These are phyloP conservation scores for Drosophila biarmipes DNA, from an alignment of 1,140 invertebrate genomes.

Conservation along the genomic window DNA sequence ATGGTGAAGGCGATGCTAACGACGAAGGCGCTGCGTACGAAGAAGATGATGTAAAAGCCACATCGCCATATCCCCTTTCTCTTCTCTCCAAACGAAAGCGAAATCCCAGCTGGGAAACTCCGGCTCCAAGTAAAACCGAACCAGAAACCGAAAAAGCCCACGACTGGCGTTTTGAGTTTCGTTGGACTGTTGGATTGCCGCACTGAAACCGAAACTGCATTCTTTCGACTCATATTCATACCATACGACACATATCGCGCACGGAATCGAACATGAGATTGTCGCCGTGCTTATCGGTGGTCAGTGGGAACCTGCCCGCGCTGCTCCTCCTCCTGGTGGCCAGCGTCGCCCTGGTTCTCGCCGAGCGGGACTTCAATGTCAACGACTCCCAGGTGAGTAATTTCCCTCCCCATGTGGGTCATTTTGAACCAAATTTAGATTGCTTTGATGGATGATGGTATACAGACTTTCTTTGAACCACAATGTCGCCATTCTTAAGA, in stretches of 20 bases:
- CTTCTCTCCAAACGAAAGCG: conserved; percentile 47
- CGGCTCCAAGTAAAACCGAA: conserved; percentile 29
- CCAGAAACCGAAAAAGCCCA: conserved; percentile 26
- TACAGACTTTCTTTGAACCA: conserved; percentile 57
- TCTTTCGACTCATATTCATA: conserved; percentile 38
- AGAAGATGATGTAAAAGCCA: conserved; percentile 74
- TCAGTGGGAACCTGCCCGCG: conserved; percentile 22
- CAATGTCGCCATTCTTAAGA: conserved; percentile 16
- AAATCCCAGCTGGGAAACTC: conserved; percentile 43
- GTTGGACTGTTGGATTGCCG: not conserved
- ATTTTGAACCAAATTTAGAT: conserved; percentile 45
- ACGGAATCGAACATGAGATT: conserved; percentile 50
- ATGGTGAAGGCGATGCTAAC: conserved; percentile 27
- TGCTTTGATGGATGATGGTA: conserved; percentile 65
- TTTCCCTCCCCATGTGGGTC: conserved; percentile 1
- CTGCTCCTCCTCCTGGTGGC: conserved; percentile 26
- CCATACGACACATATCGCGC: conserved; percentile 29
- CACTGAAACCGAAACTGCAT: conserved; percentile 49
- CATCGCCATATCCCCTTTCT: conserved; percentile 22
- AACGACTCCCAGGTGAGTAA: conserved; percentile 80
- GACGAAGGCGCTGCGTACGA: conserved; percentile 32
- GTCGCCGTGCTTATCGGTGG: conserved; percentile 36
- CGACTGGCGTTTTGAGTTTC: conserved; percentile 37
- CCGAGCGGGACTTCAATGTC: conserved; percentile 79
- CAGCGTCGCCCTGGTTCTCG: conserved; percentile 30